Conservation (phyloP, 2,888 invertebrate genomes). For the Pocota personata region DNA sequence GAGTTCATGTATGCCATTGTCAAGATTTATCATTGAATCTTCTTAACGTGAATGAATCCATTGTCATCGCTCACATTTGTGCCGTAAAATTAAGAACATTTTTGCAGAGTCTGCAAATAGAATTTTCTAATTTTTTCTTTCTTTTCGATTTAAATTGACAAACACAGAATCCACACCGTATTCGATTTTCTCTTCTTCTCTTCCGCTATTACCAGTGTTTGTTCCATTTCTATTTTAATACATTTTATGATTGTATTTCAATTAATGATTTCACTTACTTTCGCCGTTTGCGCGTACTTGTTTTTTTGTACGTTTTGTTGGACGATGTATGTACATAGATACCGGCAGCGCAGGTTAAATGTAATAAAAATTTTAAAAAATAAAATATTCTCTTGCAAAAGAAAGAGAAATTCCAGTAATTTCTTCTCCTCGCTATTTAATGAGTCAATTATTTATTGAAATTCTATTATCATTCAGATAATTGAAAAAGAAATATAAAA, state of each 20-base stretch:
- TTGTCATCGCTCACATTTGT: constrained; percentile 16
- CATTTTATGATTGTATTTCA: constrained; percentile 49
- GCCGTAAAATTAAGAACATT: constrained; percentile 43
- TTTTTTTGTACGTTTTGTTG: background rate
- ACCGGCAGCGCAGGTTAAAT: background rate
- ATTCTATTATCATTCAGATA: background rate
- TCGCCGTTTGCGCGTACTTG: constrained; percentile 46
- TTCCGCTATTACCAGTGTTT: constrained; percentile 14
- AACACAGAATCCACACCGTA: background rate
- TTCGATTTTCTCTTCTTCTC: background rate
- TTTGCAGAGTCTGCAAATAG: constrained; percentile 1
- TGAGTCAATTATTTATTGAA: constrained; percentile 19
- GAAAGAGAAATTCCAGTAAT: constrained; percentile 19
- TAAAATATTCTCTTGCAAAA: background rate
- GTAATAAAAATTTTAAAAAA: background rate
- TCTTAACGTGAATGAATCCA: constrained; percentile 17
- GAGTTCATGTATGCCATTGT: background rate
- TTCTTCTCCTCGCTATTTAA: background rate
- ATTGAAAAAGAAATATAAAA: background rate
- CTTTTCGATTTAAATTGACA: constrained; percentile 26
- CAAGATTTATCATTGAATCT: constrained; percentile 11
- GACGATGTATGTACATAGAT: background rate
- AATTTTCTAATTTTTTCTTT: constrained; percentile 43
- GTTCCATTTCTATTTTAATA: constrained; percentile 32
- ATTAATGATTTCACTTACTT: constrained; percentile 65